Percentiles rank a stretch among this genome's conserved stretches.
Conservation (phyloP, 2,888 invertebrate species). For the Agonopterix alstromeriana region DNA sequence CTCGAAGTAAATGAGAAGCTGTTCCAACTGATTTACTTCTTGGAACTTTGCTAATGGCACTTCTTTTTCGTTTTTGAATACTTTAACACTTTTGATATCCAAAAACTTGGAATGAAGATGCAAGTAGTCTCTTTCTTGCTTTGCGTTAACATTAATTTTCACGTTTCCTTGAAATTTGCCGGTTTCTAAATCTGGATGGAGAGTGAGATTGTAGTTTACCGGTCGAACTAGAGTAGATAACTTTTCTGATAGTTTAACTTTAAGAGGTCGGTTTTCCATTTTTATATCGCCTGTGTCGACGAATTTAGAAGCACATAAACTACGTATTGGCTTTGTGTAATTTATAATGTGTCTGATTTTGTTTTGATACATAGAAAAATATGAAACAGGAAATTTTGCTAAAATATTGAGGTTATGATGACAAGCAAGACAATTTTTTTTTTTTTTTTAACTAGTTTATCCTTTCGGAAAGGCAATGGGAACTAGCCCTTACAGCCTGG, state of each 20-base stretch:
- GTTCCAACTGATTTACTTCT: slow-evolving; percentile 47
- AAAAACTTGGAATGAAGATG: slow-evolving; percentile 78
- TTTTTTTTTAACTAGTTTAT: too few species aligned
- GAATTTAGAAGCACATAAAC: too few species aligned
- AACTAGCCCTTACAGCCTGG: too few species aligned
- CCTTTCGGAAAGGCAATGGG: too few species aligned
- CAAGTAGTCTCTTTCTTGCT: slow-evolving; percentile 52
- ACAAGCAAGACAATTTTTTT: too few species aligned
- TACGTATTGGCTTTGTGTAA: too few species aligned
- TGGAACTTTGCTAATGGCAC: slow-evolving; percentile 37
- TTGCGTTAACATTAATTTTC: slow-evolving; percentile 48
- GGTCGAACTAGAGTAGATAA: slow-evolving; percentile 46
- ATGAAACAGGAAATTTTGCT: too few species aligned
- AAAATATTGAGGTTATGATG: too few species aligned
- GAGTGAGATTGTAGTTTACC: slow-evolving; percentile 46
- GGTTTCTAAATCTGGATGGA: slow-evolving; percentile 41
- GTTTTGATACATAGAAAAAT: too few species aligned
- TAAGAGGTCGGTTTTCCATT: slow-evolving; percentile 25
- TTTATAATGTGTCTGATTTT: too few species aligned
- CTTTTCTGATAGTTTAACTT: slow-evolving; percentile 39
- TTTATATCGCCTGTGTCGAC: slow-evolving; percentile 1
- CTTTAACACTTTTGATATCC: slow-evolving; percentile 59
- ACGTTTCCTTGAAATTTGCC: slow-evolving; percentile 52
- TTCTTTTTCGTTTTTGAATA: slow-evolving; percentile 33
- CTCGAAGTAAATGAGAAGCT: slow-evolving; percentile 47